Evolutionary conservation across 1,140 invertebrate genomes (phyloP).

Genomic region (Rhagoletis zephyria): DNA sequence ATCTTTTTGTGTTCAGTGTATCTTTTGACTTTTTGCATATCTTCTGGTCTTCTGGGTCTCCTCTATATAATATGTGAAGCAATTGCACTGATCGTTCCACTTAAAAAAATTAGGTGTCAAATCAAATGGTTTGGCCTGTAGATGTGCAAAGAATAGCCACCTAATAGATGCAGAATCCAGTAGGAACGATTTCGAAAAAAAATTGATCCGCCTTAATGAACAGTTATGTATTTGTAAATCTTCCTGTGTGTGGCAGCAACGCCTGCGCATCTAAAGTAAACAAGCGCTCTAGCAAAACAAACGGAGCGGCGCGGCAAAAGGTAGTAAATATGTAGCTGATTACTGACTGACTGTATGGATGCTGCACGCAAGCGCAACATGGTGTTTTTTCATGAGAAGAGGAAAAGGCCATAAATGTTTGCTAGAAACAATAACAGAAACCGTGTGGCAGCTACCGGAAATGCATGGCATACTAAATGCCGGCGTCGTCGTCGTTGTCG

Average conservation of each 20-base stretch:
- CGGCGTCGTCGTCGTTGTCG: slow-evolving; percentile 23
- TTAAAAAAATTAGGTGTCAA: too few species aligned
- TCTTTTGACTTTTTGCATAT: too few species aligned
- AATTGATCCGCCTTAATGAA: too few species aligned
- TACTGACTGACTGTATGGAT: background rate
- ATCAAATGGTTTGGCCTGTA: too few species aligned
- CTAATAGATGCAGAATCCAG: too few species aligned
- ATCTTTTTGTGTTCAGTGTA: too few species aligned
- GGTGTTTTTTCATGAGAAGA: slow-evolving; percentile 4
- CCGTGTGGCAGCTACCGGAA: slow-evolving; percentile 42
- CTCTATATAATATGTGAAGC: too few species aligned
- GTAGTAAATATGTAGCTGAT: too few species aligned
- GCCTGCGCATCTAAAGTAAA: slow-evolving; percentile 25
- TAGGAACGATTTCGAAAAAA: too few species aligned
- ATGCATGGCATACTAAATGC: slow-evolving; percentile 44
- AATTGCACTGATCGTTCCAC: too few species aligned
- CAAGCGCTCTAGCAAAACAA: background rate
- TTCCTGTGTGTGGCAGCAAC: background rate
- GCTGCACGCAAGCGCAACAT: slow-evolving; percentile 40
- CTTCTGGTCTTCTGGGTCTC: too few species aligned
- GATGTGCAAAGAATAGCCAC: too few species aligned
- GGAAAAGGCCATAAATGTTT: slow-evolving; percentile 46
- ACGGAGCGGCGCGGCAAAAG: background rate
- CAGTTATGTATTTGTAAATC: background rate
- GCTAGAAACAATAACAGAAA: slow-evolving; percentile 37